Conservation (phyloP, 1,140 invertebrate species). For the Forficula auricularia region DNA sequence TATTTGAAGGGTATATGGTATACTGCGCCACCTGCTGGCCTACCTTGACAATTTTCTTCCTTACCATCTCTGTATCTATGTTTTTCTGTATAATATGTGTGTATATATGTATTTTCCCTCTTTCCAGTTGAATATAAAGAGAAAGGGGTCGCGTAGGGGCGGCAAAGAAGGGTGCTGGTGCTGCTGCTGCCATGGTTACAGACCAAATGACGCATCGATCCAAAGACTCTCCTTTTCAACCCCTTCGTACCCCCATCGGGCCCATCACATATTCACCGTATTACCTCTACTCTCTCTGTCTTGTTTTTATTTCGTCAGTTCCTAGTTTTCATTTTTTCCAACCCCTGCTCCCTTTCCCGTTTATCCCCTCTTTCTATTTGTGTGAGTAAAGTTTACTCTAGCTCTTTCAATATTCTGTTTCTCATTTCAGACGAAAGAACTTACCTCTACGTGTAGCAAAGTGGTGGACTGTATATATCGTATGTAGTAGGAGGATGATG, state of each 20-base stretch:
- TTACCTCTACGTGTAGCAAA: too few relatives aligned
- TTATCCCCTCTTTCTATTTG: slow-evolving; percentile 7
- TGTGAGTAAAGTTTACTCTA: background rate
- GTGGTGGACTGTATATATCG: too few relatives aligned
- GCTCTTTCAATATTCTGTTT: slow-evolving; percentile 11
- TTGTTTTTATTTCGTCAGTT: slow-evolving; percentile 17
- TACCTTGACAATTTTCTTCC: too few relatives aligned
- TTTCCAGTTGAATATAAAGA: too few relatives aligned
- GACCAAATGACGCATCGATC: slow-evolving; percentile 24
- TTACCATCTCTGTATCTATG: too few relatives aligned
- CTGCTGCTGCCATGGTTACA: slow-evolving; percentile 23
- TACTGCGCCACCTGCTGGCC: too few relatives aligned
- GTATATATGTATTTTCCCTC: too few relatives aligned
- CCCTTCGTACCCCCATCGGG: slow-evolving; percentile 1
- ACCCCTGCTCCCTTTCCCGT: background rate
- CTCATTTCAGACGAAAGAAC: slow-evolving; percentile 7
- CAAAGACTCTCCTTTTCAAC: slow-evolving; percentile 17
- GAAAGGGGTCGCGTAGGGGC: too few relatives aligned
- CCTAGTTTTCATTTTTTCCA: background rate
- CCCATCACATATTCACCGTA: slow-evolving; percentile 26
- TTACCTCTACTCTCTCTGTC: slow-evolving; percentile 21
- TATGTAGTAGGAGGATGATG: too few relatives aligned
- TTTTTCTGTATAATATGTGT: too few relatives aligned
- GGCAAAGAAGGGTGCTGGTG: too few relatives aligned
- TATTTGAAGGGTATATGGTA: too few relatives aligned